Evolutionary conservation across 53 echinoderm and acorn worm species (phyloP), one percentile per base, ranked within the genome.

Genomic region (Antedon mediterranea): DNA sequence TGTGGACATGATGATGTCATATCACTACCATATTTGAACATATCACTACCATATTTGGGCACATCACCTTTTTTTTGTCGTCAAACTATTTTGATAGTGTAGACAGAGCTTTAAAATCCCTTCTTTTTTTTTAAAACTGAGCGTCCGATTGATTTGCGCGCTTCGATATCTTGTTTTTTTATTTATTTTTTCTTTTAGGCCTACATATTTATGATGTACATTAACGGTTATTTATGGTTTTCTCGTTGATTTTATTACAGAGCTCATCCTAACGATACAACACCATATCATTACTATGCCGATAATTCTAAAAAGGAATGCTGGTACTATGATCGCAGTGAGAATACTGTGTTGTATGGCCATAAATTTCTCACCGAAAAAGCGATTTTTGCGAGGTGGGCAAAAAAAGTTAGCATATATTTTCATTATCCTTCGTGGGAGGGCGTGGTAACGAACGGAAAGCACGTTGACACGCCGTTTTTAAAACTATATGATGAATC

Each of bases 341-440:
- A 93, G 75, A 90, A 93, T 74, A 78, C 79, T 4, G 87, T 91
- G n/a, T 84, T 81, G 0, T 77, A 75, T 3, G 94, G 90, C 6
- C 94, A 93, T 34, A 89, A 89, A 75, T 93, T 93, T 77, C 88
- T 93, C 57, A 93, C 94, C 0, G 94, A 93, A 77, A 93, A 91
- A 74, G 94, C 94, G 20, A 89, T 93, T n/a, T 91, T 93, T 71
- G 94, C 88, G 20, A 84, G 94, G 9, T 93, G 94, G 94, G 94
- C 94, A 43, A 91, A 76, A 73, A 88, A 84, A 33, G 87, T 90
- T 77, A 86, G 89, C 43, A 83, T 93, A 32, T 76, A 75, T 31
- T 93, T 93, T 78, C 90, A 83, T 72, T 34, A 74, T 6, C 94
- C 94, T 0, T 77, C 83, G 4, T 93, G 94, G 94, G 57, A 57